Percentiles rank a stretch among this genome's conserved stretches.
Conservation (phyloP, 2,113 vertebrate genomes). For the Hemicordylus capensis region DNA sequence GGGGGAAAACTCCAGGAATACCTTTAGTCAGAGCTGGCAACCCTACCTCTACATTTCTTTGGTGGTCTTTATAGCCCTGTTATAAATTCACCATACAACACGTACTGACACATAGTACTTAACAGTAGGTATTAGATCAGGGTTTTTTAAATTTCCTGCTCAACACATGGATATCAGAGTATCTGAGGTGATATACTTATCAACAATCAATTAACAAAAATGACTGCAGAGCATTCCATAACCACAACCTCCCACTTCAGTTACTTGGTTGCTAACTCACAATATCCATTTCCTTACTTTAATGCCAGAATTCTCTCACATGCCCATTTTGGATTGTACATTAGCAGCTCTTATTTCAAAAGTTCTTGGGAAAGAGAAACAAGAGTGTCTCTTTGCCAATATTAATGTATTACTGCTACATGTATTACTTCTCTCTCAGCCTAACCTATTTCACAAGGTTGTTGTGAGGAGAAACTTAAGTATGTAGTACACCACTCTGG, state of each 20-base stretch:
- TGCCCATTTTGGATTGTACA: not conserved
- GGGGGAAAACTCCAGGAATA: not conserved
- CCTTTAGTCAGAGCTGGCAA: no score
- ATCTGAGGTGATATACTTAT: not conserved
- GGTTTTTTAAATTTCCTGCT: not conserved
- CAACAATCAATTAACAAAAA: not conserved
- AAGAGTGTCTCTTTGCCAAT: not conserved
- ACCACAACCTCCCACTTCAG: not conserved
- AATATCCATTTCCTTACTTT: not conserved
- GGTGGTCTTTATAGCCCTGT: not conserved
- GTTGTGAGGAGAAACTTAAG: no score
- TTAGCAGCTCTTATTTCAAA: not conserved
- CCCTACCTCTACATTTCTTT: not conserved
- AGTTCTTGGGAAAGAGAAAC: not conserved
- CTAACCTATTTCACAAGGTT: no score
- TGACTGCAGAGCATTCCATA: not conserved
- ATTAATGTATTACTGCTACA: not conserved
- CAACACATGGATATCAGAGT: not conserved
- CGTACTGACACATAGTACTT: not conserved
- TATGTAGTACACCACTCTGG: no score
- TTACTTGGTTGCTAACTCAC: not conserved
- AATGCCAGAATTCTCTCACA: not conserved
- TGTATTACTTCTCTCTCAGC: no score
- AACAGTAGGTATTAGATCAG: not conserved
- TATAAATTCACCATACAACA: not conserved